Conservation (phyloP, 2,113 vertebrate species). For the Rhynchomys soricoides region DNA sequence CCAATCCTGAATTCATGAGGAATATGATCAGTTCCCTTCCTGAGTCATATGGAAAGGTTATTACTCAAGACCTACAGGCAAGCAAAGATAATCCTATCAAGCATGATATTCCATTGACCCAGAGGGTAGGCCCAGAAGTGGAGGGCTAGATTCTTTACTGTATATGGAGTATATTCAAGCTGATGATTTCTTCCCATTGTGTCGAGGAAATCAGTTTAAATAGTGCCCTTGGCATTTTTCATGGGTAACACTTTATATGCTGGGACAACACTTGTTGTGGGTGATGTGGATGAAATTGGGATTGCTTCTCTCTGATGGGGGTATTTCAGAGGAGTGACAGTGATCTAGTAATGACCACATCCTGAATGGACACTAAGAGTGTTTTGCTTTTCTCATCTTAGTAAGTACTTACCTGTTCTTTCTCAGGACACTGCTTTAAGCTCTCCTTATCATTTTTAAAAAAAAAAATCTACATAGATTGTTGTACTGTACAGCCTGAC, state of each 20-base stretch:
- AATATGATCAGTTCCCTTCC: background rate
- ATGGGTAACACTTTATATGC: background rate
- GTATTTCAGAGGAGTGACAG: background rate
- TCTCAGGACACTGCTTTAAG: background rate
- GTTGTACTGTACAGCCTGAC: background rate
- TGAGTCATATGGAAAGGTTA: background rate
- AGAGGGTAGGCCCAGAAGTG: background rate
- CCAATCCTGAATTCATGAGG: background rate
- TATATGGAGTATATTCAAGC: background rate
- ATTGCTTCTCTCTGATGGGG: background rate
- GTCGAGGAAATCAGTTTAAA: background rate
- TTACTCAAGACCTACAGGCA: background rate
- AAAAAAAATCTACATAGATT: background rate
- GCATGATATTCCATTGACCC: background rate
- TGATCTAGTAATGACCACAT: background rate
- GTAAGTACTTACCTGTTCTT: background rate
- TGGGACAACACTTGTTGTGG: background rate
- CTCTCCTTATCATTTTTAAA: background rate
- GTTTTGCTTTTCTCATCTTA: background rate
- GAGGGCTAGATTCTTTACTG: background rate
- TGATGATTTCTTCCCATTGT: background rate
- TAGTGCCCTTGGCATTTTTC: background rate
- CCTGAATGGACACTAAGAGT: background rate
- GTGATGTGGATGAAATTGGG: background rate
- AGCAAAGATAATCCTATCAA: background rate